These are phyloP conservation scores for Trichogramma evanescens DNA, from an alignment of 2,888 invertebrate species.

Conservation along the genomic window DNA sequence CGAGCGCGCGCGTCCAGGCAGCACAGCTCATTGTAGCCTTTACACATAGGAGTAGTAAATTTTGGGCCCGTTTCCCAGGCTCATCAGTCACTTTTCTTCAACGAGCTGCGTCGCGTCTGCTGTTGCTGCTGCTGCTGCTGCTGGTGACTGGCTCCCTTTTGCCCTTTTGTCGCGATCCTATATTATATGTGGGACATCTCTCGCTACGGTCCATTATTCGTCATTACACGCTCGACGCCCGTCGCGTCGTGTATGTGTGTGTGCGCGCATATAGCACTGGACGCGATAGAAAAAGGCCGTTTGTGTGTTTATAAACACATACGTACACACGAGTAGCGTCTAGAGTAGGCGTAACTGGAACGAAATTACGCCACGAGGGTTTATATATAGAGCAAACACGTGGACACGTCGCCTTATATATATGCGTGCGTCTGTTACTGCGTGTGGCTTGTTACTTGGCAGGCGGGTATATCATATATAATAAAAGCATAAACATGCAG, in stretches of 20 bases:
- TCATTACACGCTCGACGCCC: constrained; percentile 41
- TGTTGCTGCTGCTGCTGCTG: too few species aligned
- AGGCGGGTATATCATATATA: neutral
- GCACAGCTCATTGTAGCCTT: neutral
- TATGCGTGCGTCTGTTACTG: neutral
- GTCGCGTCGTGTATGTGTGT: neutral
- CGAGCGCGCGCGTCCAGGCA: neutral
- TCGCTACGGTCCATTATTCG: constrained; percentile 35
- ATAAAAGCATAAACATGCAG: too few species aligned
- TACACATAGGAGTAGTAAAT: neutral
- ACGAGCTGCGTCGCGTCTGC: neutral
- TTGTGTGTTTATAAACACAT: too few species aligned
- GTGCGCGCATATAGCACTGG: neutral
- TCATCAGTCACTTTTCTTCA: constrained; percentile 41
- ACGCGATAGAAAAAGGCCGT: neutral
- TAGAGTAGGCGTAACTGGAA: constrained; percentile 5
- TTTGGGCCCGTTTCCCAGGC: constrained; percentile 21
- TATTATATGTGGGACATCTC: neutral
- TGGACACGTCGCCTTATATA: neutral
- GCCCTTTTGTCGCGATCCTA: constrained; percentile 30
- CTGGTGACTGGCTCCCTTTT: neutral
- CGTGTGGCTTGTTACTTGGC: neutral
- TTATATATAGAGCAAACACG: constrained; percentile 9
- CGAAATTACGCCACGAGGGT: neutral
- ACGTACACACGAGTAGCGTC: too few species aligned